Evolutionary conservation across 2,888 invertebrate genomes (phyloP).

Genomic region (Buathra laborator): DNA sequence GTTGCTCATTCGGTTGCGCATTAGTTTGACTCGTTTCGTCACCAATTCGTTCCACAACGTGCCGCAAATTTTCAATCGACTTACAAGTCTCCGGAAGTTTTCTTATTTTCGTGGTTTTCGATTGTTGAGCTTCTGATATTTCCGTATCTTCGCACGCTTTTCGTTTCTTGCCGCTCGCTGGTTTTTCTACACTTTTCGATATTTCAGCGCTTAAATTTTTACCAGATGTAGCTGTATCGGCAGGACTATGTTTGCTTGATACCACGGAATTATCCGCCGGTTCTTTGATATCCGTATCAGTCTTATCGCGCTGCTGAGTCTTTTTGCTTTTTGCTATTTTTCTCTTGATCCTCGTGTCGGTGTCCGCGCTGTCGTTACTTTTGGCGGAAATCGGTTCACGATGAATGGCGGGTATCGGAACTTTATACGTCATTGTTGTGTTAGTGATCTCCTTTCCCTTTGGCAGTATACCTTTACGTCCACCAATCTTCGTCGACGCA

Average conservation of each 20-base stretch:
- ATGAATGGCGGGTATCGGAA: slow-evolving; percentile 83
- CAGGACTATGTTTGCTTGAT: slow-evolving; percentile 53
- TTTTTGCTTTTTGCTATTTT: slow-evolving; percentile 62
- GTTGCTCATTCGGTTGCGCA: slow-evolving; percentile 48
- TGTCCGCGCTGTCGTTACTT: slow-evolving; percentile 52
- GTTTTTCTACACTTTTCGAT: slow-evolving; percentile 19
- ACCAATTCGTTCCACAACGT: slow-evolving; percentile 79
- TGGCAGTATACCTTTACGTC: slow-evolving; percentile 82
- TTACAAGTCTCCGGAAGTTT: slow-evolving; percentile 77
- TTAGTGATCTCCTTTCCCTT: slow-evolving; percentile 83
- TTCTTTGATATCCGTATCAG: slow-evolving; percentile 51
- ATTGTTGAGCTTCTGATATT: slow-evolving; percentile 34
- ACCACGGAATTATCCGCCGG: slow-evolving; percentile 13
- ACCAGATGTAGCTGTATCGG: slow-evolving; percentile 45
- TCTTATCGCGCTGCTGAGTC: slow-evolving; percentile 60
- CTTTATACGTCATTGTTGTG: slow-evolving; percentile 84
- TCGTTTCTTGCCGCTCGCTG: slow-evolving; percentile 61
- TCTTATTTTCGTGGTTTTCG: slow-evolving; percentile 46
- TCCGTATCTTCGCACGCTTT: slow-evolving; percentile 51
- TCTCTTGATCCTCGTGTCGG: slow-evolving; percentile 65
- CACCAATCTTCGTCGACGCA: slow-evolving; percentile 82
- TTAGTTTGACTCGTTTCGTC: slow-evolving; percentile 67
- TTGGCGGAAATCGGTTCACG: slow-evolving; percentile 73
- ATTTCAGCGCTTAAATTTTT: slow-evolving; percentile 62
- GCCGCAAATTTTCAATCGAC: slow-evolving; percentile 79